Evolutionary conservation across 2,888 invertebrate genomes (phyloP).

Genomic region (Eupithecia tripunctaria): DNA sequence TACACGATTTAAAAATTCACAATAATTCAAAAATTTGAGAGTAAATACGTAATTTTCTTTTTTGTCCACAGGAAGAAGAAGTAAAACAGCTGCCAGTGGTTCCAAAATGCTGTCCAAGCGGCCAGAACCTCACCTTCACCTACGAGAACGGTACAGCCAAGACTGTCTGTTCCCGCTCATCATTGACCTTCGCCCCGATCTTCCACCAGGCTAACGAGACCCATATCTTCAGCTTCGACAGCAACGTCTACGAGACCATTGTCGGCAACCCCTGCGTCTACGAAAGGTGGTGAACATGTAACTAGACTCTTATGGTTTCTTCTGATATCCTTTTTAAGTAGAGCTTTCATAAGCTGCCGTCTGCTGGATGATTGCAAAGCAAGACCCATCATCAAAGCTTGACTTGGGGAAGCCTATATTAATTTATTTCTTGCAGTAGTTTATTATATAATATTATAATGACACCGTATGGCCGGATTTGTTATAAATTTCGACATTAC

Average conservation of each 20-base stretch:
- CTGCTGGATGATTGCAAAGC: not conserved
- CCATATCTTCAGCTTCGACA: constrained; percentile 75
- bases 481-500: not conserved
- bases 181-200: constrained; percentile 78
- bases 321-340: constrained; percentile 10
- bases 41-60: constrained; percentile 5
- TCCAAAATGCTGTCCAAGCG: constrained; percentile 82
- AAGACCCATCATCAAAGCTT: not conserved
- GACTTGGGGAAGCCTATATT: not conserved
- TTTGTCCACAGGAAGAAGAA: constrained; percentile 57
- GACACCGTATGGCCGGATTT: not conserved
- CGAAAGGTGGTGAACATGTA: constrained; percentile 73
- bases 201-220: constrained; percentile 82
- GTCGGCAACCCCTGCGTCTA: constrained; percentile 84
- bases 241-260: constrained; percentile 81
- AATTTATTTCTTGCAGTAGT: too few relatives aligned
- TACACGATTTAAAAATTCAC: too few relatives aligned
- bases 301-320: constrained; percentile 41
- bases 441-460: not conserved
- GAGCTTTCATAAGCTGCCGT: not conserved
- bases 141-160: constrained; percentile 63
- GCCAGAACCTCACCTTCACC: constrained; percentile 71
- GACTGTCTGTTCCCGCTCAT: constrained; percentile 65
- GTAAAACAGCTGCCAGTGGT: constrained; percentile 75
- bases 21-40: not conserved